Base-by-base conservation (phyloP, 1,140 invertebrate genomes). In the Aleiodes sp. region DNA sequence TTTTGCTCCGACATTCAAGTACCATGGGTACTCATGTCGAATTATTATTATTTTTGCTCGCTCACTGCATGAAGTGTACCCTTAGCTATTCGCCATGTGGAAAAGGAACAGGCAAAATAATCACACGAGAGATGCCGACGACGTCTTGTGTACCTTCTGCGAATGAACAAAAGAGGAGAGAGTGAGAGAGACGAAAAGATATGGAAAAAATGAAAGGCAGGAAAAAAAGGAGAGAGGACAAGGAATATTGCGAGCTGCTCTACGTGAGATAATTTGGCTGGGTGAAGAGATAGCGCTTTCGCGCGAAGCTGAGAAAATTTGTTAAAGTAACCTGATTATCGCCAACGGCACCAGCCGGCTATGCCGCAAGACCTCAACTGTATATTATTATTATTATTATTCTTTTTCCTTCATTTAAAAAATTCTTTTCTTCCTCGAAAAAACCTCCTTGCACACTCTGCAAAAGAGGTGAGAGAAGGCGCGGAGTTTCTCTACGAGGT, bases 401-500 rank as follows among this genome's bases (percentile, higher is more conserved):
- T 19, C 57, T 19, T 61, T 24, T 16, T 61, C 26, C 26, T 41
- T 24, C 16, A n/a, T 31, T 19, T n/a, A 14, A 24, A 24, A 57
- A 66, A 37, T 66, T 59, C 52, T 57, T 57, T 66, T 37, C 29
- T 66, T 57, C 19, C 12, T 31, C 8, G 41, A 52, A 31, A 39
- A 16, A 7, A 16, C 12, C 28, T 26, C 24, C 29, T 56, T 65
- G 63, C 39, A 56, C 41, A n/a, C n/a, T n/a, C n/a, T n/a, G n/a
- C n/a, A 24, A 57, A 41, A n/a, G 39, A 41, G 39, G 6, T 41
- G 39, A n/a, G 9, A n/a, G 39, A 41, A n/a, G 39, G 14, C 61
- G 35, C 39, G 28, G 19, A n/a, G n/a, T n/a, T n/a, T 43, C 68
- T 70, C 68, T 61, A 52, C 73, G 68, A 79, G 78, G 68, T 74